phyloP scores from a whole-genome alignment of 2,113 vertebrate species.

The Oryzias javanicus region DNA sequence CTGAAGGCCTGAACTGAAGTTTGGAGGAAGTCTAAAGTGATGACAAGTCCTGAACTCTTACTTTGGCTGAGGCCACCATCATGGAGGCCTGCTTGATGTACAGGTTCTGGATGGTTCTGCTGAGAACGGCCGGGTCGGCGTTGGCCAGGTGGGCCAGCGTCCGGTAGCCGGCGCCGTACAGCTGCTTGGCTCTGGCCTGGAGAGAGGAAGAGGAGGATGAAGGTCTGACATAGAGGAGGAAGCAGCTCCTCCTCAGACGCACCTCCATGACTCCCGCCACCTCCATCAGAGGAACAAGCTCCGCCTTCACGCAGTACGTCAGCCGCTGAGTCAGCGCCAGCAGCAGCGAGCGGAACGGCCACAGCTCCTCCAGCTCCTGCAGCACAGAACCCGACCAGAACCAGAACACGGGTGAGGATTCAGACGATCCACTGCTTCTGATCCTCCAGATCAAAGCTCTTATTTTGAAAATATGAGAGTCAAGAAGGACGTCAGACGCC shows the following conservation, averaged over 20 bases:
- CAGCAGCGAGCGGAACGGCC: slow-evolving; percentile 89
- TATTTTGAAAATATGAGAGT: too few relatives aligned
- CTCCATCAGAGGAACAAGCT: slow-evolving; percentile 96
- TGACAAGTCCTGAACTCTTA: slow-evolving; percentile 46
- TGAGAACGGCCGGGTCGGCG: slow-evolving; percentile 80
- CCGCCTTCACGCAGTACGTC: slow-evolving; percentile 89
- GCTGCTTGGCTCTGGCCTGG: slow-evolving; percentile 91
- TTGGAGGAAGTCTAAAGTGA: too few relatives aligned
- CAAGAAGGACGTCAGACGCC: too few relatives aligned
- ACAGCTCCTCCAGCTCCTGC: slow-evolving; percentile 94
- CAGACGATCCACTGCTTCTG: too few relatives aligned
- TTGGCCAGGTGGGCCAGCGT: slow-evolving; percentile 87
- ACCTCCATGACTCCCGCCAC: slow-evolving; percentile 93
- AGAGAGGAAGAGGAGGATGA: not conserved
- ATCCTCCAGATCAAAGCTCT: too few relatives aligned
- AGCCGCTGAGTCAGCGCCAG: slow-evolving; percentile 84
- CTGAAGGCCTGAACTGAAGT: too few relatives aligned
- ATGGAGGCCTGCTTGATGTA: slow-evolving; percentile 84
- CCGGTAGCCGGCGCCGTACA: slow-evolving; percentile 87
- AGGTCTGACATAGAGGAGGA: not conserved
- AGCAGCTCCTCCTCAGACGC: not conserved
- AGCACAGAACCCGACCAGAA: not conserved
- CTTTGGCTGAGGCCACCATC: slow-evolving; percentile 91
- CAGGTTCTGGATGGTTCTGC: slow-evolving; percentile 80
- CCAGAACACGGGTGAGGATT: too few relatives aligned